Base-by-base conservation (phyloP, 2,888 invertebrate species). In the Ophioninae sp. region DNA sequence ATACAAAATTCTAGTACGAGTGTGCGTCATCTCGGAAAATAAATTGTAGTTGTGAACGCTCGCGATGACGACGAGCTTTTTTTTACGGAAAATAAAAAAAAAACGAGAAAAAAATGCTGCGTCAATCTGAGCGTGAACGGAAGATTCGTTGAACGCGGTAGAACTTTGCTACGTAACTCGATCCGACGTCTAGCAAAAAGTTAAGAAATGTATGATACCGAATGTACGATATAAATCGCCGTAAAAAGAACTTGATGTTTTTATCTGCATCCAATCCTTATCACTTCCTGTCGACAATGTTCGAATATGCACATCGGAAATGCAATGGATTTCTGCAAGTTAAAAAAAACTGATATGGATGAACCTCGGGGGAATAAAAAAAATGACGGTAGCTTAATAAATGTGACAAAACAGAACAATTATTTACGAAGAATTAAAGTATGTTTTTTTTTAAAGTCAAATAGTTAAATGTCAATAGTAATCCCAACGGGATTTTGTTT, bases 21-120 rank as follows among this genome's bases (percentile, higher is more conserved):
- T 72, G 68, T 78, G 65, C 72, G 59, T 79, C 68, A 70, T 74
- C 70, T 78, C 69, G 44, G 77, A 39, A 20, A 83, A 82, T 86
- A 82, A 82, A 86, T 72, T 72, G 81, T 85, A 83, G 83, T 85
- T 74, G 62, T 82, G 72, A 69, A 75, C 67, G 21, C 59, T 74
- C 59, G 70, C 68, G 67, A 76, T 56, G 68, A 81, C 61, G 61
- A 72, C 56, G 20, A 23, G 56, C 44, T 64, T 72, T 30, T 72
- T 30, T 72, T 67, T 30, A 37, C 62, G 23, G 13, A 6, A 17
- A 13, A 57, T 7, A 65, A 70, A 75, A 44, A 59, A 64, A 44
- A 50, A 50, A 17, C 13, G 20, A 57, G 21, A 30, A 3, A 30
- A 44, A 61, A 75, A 41, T 59, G 30, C 20, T 41, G 64, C 41